Evolutionary conservation across 2,797 vertebrate genomes (phyloP).

Genomic region (Aulostomus chinensis): DNA sequence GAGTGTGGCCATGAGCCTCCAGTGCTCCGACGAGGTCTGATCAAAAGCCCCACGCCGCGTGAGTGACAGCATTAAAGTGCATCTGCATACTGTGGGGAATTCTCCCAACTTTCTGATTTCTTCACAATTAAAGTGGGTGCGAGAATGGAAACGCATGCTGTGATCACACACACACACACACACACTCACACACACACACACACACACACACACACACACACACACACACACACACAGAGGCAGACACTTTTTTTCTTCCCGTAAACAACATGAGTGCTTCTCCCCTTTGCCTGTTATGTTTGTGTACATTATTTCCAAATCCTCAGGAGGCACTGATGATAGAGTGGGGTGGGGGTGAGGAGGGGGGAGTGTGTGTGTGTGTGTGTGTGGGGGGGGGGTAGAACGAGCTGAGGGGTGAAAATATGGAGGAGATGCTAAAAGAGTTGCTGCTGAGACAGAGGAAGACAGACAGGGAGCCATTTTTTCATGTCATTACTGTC

Average conservation of each 20-base stretch:
- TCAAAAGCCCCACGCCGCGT: slow-evolving; percentile 63
- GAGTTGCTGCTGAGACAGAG: slow-evolving; percentile 24
- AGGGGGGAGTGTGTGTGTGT: no score
- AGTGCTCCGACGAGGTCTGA: slow-evolving; percentile 55
- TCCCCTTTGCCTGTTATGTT: slow-evolving; percentile 51
- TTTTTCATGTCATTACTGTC: slow-evolving; percentile 58
- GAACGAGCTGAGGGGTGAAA: slow-evolving; percentile 39
- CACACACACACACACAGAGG: no score
- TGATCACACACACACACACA: no score
- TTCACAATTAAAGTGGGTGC: slow-evolving; percentile 66
- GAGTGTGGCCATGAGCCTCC: no score
- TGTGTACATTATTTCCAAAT: slow-evolving; percentile 65
- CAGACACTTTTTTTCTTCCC: slow-evolving; percentile 49
- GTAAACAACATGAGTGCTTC: slow-evolving; percentile 58
- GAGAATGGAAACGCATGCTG: slow-evolving; percentile 36
- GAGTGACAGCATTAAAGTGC: slow-evolving; percentile 76
- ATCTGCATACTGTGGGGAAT: slow-evolving; percentile 54
- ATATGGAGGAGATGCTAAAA: slow-evolving; percentile 29
- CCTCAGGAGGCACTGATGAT: no score
- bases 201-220: no score
- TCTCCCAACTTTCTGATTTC: slow-evolving; percentile 60
- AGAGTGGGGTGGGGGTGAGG: no score
- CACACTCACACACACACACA: no score
- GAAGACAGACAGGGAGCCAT: slow-evolving; percentile 19
- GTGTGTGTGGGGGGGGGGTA: no score